Base-by-base conservation (phyloP, 2,113 vertebrate species). In the Leucosticte australis region DNA sequence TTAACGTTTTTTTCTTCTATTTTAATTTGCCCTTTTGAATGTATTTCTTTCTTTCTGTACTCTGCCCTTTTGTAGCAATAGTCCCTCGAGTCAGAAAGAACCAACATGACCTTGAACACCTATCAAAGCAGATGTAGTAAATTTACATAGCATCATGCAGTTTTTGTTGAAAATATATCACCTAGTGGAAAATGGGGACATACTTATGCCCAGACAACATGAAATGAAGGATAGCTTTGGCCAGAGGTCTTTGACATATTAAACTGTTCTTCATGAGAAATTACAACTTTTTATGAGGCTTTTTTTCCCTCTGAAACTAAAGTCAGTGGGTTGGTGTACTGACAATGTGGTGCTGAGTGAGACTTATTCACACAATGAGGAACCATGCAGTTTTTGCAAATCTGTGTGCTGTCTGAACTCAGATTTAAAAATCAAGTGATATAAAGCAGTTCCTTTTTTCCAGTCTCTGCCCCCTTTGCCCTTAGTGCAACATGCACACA, bases 131-230 rank as follows among this genome's bases (percentile, higher is more conserved):
- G 44, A 89, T 84, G 60, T 44, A 89, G 73, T 87, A 78, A 92
- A 96, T 95, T 94, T 95, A 63, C 89, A 95, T 92, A 95, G 75
- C 30, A 89, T 70, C 76, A 70, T 83, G 86, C 83, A 90, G 50
- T 90, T 94, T 93, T 86, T 35, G 68, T 93, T 89, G 76, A 83
- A 95, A 94, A 95, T 95, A n/a, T 77, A 92, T 94, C 76, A 90
- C 90, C 79, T 83, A 57, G 75, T 73, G 15, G 76, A 88, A 92
- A 88, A 92, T 55, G 35, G 73, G 71, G 80, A 90, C 60, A 35
- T 74, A 42, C 13, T 39, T 74, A 59, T 75, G 19, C 83, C 64
- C 77, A 83, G 76, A 50, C 55, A 90, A 86, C 60, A 80, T 55
- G 52, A 83, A 90, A 80, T 94, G 90, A 89, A 90, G 56, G 71